These are phyloP conservation scores for Venturia canescens DNA, from an alignment of 1,140 invertebrate genomes.

Conservation along the genomic window DNA sequence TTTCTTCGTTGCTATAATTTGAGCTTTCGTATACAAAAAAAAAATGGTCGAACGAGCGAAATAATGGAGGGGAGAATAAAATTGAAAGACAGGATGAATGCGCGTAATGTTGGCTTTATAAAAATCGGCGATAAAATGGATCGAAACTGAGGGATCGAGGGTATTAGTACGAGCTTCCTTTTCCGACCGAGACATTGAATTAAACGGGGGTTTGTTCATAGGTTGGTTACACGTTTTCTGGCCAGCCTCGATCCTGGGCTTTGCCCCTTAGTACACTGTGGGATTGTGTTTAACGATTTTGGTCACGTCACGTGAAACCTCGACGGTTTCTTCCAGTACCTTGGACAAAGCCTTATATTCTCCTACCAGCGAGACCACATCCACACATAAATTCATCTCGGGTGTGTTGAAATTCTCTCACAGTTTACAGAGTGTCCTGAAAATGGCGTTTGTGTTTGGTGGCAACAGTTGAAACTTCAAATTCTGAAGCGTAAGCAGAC, in stretches of 20 bases:
- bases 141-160: background rate
- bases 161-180: background rate
- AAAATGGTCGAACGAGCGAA: too few relatives aligned
- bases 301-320: constrained; percentile 43
- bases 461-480: too few relatives aligned
- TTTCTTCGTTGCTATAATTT: too few relatives aligned
- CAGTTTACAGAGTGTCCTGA: background rate
- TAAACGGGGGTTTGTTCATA: constrained; percentile 28
- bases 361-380: background rate
- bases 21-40: too few relatives aligned
- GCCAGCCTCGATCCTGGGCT: background rate
- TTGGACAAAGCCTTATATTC: constrained; percentile 7
- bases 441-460: too few relatives aligned
- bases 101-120: too few relatives aligned
- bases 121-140: background rate
- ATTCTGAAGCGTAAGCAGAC: too few relatives aligned
- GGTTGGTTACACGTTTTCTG: constrained; percentile 37
- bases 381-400: background rate
- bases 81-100: too few relatives aligned
- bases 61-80: too few relatives aligned
- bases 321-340: constrained; percentile 14
- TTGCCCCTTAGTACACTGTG: background rate
- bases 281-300: constrained; percentile 29
- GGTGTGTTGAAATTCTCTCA: background rate
- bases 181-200: constrained; percentile 40